Base-by-base conservation (phyloP, 35 echinoderm and acorn worm species). In the Apostichopus parvimensis region DNA sequence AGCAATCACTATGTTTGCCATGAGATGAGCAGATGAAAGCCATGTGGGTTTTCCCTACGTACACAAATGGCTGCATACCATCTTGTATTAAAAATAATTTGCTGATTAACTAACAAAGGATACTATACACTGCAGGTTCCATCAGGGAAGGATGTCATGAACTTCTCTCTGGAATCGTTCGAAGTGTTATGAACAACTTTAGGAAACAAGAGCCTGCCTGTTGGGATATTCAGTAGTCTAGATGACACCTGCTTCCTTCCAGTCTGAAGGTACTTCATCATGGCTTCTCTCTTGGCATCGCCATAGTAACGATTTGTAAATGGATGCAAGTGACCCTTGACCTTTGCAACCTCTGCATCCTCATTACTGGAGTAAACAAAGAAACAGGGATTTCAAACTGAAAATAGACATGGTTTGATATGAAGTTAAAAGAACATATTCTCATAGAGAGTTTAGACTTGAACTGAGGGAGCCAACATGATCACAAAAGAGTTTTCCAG, bases 291-390 rank as follows among this genome's bases (percentile, higher is more conserved):
- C 59, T 94, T 96, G 20, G 93, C 86, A 70, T 96, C 95, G 53
- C 95, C 97, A 93, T 96, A 99, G 93, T 99, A 99, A 89, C 95
- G 97, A 13, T 91, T 87, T n/a, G 72, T 57, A 62, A 99, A 79
- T 13, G 97, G 91, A 53, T 94, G 91, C 10, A 92, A 85, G 82
- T 94, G 91, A n/a, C 97, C 97, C 6, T 93, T 81, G 71, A 94
- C 93, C 77, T 94, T 94, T 13, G 91, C 87, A 21, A 91, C 80
- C 54, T 80, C 91, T 58, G 53, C 53, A 65, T 94, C 90, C 26
- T 93, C 91, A 83, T 99, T 92, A 17, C 97, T 99, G 91, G 52
- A 73, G 12, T 20, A 34, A 78, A 78, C 8, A 12, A 24, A 78
- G 20, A 78, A 78, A 45, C 34, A 22, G 34, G 4, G 34, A 45